Conservation (phyloP, 2,888 invertebrate species). For the Hypercompe scribonia region DNA sequence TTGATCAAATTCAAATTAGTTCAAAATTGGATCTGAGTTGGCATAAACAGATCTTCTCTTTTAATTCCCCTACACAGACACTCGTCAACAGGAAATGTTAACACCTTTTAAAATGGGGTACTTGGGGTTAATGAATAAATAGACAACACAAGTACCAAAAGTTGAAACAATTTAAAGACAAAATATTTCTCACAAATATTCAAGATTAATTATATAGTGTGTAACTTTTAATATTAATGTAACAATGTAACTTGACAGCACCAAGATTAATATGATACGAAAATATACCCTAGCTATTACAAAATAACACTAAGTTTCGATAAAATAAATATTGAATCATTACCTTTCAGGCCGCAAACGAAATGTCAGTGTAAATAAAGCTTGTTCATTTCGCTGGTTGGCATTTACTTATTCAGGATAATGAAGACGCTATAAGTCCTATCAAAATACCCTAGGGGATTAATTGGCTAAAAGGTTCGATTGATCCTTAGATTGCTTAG, state of each 20-base stretch:
- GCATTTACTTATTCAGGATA: constrained; percentile 49
- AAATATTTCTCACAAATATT: neutral
- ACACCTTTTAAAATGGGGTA: neutral
- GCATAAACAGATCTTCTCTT: too few species aligned
- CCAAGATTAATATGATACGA: neutral
- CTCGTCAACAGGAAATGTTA: neutral
- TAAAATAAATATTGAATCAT: neutral
- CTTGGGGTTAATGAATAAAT: neutral
- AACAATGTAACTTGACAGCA: neutral
- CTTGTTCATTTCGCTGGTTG: constrained; percentile 33
- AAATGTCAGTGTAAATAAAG: constrained; percentile 26
- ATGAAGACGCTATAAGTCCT: constrained; percentile 37
- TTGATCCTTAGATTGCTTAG: constrained; percentile 30
- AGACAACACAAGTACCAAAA: neutral
- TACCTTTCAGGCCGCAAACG: constrained; percentile 8
- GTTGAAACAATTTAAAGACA: neutral
- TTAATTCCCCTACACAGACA: too few species aligned
- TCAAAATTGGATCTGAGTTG: too few species aligned
- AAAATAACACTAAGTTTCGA: neutral
- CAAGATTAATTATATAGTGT: too few species aligned
- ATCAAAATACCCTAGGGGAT: constrained; percentile 25
- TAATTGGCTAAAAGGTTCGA: constrained; percentile 48
- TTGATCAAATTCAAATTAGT: too few species aligned
- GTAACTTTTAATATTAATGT: too few species aligned
- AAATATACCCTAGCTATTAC: neutral